phyloP scores from a whole-genome alignment of 2,888 invertebrate genomes.

The Nudaria mundana region DNA sequence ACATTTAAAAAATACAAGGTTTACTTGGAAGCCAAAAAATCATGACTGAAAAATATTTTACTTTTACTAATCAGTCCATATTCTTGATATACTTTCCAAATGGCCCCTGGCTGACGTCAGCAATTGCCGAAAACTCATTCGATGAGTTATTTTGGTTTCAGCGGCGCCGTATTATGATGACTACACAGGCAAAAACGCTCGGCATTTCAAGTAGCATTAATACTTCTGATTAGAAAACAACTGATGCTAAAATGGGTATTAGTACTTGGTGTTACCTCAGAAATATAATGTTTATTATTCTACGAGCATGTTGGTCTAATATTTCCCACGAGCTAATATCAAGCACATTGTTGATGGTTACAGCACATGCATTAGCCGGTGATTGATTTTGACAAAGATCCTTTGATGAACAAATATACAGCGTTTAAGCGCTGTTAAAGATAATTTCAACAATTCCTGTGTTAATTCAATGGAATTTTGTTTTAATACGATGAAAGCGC shows the following conservation, averaged over 20 bases:
- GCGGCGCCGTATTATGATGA: slow-evolving; percentile 58
- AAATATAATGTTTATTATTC: slow-evolving; percentile 17
- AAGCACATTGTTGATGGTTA: slow-evolving; percentile 18
- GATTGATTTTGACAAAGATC: slow-evolving; percentile 18
- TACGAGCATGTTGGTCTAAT: slow-evolving; percentile 3
- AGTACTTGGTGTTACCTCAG: slow-evolving; percentile 14
- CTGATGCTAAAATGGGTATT: slow-evolving; percentile 33
- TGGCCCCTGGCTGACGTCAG: slow-evolving; percentile 64
- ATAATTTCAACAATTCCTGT: slow-evolving; percentile 7
- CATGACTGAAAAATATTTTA: not conserved
- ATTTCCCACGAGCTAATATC: slow-evolving; percentile 30
- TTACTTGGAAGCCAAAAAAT: not conserved
- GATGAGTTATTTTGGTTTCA: slow-evolving; percentile 56
- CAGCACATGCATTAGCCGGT: slow-evolving; percentile 13
- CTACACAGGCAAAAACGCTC: slow-evolving; percentile 58
- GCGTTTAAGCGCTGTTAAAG: not conserved
- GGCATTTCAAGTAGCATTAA: slow-evolving; percentile 55
- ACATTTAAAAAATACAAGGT: not conserved
- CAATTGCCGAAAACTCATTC: slow-evolving; percentile 59
- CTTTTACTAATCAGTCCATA: slow-evolving; percentile 20
- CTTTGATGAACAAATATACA: slow-evolving; percentile 25
- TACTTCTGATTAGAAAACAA: slow-evolving; percentile 42
- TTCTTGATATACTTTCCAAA: slow-evolving; percentile 57
- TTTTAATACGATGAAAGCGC: slow-evolving; percentile 13
- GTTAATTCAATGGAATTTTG: slow-evolving; percentile 8